These are phyloP conservation scores for Rhinichthys osculus DNA, from an alignment of 2,797 vertebrate genomes.

Conservation along the genomic window DNA sequence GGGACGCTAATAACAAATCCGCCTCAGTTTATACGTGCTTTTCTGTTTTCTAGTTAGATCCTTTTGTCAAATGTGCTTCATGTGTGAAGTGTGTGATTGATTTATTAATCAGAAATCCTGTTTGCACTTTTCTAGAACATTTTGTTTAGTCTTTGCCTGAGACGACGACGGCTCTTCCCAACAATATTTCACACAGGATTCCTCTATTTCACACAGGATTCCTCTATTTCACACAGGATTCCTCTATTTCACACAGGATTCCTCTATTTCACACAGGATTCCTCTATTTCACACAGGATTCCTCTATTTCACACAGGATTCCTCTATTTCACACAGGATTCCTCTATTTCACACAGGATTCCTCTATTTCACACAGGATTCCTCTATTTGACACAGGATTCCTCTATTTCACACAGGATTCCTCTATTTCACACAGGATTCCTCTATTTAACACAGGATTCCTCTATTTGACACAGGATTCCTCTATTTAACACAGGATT, in stretches of 20 bases:
- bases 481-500: too few species aligned
- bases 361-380: neutral
- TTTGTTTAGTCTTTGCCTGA: neutral
- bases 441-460: neutral
- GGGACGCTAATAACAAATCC: neutral
- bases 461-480: neutral
- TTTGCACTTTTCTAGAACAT: slow-evolving; percentile 27
- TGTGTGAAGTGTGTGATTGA: neutral
- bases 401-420: neutral
- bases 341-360: neutral
- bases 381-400: neutral
- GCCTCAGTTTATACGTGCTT: neutral
- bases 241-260: neutral
- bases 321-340: neutral
- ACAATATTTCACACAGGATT: neutral
- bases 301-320: neutral
- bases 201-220: neutral
- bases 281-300: neutral
- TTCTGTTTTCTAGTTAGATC: neutral
- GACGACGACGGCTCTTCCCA: neutral
- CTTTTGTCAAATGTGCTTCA: slow-evolving; percentile 4
- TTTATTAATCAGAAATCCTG: slow-evolving; percentile 19
- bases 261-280: neutral
- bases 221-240: neutral
- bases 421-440: neutral